Conservation (phyloP, 1,140 invertebrate species). For the Eueides isabella region DNA sequence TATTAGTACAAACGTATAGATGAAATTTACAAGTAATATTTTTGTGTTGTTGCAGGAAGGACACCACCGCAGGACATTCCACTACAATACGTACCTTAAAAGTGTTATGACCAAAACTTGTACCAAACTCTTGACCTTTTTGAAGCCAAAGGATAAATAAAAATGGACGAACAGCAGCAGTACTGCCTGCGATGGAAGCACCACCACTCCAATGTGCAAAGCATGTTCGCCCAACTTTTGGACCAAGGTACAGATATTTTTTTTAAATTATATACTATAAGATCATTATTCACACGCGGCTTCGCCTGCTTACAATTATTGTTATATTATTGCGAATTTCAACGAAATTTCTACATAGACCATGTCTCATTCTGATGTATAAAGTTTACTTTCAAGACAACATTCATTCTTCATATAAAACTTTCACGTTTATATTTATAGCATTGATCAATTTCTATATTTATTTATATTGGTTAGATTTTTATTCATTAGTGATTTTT, state of each 20-base stretch:
- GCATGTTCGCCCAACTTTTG: constrained; percentile 94
- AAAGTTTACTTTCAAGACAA: no score
- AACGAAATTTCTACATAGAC: no score
- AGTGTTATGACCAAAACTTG: constrained; percentile 49
- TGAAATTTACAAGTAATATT: neutral
- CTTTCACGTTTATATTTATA: no score
- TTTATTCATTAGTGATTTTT: no score
- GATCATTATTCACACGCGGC: no score
- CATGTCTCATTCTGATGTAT: no score
- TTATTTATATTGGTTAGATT: no score
- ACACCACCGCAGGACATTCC: constrained; percentile 57
- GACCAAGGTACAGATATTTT: constrained; percentile 79
- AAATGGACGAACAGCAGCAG: constrained; percentile 89
- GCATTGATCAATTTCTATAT: no score
- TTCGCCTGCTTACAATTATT: no score
- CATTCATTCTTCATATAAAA: no score
- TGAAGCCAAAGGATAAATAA: constrained; percentile 21
- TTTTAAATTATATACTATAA: no score
- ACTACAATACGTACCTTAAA: constrained; percentile 29
- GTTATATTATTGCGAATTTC: no score
- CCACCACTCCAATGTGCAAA: constrained; percentile 94
- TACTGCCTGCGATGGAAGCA: constrained; percentile 96
- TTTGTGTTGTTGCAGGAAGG: constrained; percentile 54
- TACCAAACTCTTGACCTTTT: constrained; percentile 43
- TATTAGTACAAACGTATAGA: neutral